Conservation (phyloP, 1,140 invertebrate species). For the Dinoponera quadriceps region DNA sequence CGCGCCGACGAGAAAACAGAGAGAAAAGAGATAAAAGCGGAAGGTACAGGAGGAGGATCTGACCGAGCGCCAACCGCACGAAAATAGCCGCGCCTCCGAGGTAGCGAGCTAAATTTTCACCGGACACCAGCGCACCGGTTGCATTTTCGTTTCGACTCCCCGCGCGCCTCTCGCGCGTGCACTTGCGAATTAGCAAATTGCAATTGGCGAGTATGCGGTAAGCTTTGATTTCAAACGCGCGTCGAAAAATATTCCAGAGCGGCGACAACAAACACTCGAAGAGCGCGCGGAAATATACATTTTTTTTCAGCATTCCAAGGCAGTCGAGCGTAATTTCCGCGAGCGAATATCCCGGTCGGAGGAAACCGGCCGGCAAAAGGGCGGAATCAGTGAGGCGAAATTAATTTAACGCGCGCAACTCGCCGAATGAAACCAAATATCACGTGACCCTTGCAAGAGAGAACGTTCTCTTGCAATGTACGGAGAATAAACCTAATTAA, state of each 20-base stretch:
- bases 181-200: constrained; percentile 44
- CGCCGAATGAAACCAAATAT: background rate
- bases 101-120: constrained; percentile 67
- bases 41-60: constrained; percentile 61
- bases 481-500: background rate
- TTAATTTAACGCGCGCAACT: background rate
- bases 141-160: constrained; percentile 33
- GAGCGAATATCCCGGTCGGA: too few species aligned
- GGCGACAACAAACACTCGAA: background rate
- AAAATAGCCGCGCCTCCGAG: constrained; percentile 72
- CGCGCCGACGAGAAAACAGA: constrained; percentile 31
- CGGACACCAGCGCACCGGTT: constrained; percentile 22
- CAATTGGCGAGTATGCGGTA: constrained; percentile 31
- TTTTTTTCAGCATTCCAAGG: too few species aligned
- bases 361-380: too few species aligned
- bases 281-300: background rate
- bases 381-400: too few species aligned
- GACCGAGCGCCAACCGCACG: constrained; percentile 70
- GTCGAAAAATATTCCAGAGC: background rate
- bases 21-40: constrained; percentile 46
- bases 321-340: too few species aligned
- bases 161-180: background rate
- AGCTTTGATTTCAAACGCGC: background rate
- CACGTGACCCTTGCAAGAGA: background rate
- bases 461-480: background rate